These are phyloP conservation scores for Agapostemon virescens DNA, from an alignment of 2,888 invertebrate species.

Conservation along the genomic window DNA sequence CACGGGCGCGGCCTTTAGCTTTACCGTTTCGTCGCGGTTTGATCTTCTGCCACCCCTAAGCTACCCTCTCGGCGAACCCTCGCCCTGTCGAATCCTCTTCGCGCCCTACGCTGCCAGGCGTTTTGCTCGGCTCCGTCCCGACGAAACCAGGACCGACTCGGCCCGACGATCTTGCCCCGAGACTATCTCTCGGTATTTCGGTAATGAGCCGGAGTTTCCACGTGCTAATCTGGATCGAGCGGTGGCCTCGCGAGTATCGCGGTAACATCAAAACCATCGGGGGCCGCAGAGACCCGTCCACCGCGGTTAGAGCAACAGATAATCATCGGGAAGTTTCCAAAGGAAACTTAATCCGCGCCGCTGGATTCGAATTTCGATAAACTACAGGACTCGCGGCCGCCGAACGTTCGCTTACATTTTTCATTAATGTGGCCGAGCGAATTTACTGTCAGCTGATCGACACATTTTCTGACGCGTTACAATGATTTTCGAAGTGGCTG, in stretches of 20 bases:
- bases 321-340: conserved; percentile 52
- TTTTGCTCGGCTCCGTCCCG: conserved; percentile 14
- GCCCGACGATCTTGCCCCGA: conserved; percentile 38
- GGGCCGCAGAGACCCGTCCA: conserved; percentile 38
- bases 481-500: too few relatives aligned
- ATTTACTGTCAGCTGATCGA: background rate
- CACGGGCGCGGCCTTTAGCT: conserved; percentile 49
- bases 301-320: conserved; percentile 62
- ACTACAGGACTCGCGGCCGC: conserved; percentile 18
- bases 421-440: background rate
- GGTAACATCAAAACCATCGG: conserved; percentile 62
- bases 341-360: conserved; percentile 55
- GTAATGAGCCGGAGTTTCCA: conserved; percentile 68
- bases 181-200: conserved; percentile 64
- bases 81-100: conserved; percentile 23
- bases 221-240: conserved; percentile 64
- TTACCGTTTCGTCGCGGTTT: conserved; percentile 68
- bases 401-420: background rate
- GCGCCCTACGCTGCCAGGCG: conserved; percentile 22
- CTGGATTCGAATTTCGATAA: conserved; percentile 29
- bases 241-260: conserved; percentile 54
- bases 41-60: conserved; percentile 66
- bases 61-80: conserved; percentile 20
- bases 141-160: conserved; percentile 22
- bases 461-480: too few relatives aligned